Evolutionary conservation across 2,888 invertebrate species (phyloP).

Genomic region (Steinernema carpocapsae): DNA sequence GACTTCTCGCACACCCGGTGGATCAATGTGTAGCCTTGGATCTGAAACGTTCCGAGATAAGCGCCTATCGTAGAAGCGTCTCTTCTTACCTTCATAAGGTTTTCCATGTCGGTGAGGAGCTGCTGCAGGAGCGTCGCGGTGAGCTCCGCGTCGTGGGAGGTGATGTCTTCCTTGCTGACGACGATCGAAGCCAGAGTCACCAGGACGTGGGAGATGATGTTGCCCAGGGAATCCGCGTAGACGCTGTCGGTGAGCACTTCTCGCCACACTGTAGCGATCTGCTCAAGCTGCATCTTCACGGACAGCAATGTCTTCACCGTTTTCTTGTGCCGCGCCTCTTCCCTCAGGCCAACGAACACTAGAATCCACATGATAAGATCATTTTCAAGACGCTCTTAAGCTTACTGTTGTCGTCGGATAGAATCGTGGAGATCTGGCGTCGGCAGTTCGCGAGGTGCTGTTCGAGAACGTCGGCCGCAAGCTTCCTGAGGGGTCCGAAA

Average conservation of each 20-base stretch:
- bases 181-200: conserved; percentile 48
- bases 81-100: conserved; percentile 46
- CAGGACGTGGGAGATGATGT: conserved; percentile 57
- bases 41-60: conserved; percentile 42
- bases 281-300: conserved; percentile 50
- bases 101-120: conserved; percentile 44
- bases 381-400: not conserved
- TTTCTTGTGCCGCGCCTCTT: conserved; percentile 34
- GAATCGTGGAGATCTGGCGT: conserved; percentile 49
- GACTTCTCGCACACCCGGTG: conserved; percentile 57
- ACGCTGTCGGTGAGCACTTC: conserved; percentile 61
- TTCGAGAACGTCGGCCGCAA: conserved; percentile 57
- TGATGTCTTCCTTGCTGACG: conserved; percentile 50
- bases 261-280: conserved; percentile 56
- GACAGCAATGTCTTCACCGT: conserved; percentile 30
- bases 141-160: conserved; percentile 45
- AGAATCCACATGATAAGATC: not conserved
- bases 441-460: conserved; percentile 48
- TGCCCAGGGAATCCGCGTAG: conserved; percentile 57
- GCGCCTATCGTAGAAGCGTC: too few relatives aligned
- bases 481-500: conserved; percentile 50
- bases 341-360: conserved; percentile 45
- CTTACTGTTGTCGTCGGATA: conserved; percentile 43
- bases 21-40: too few relatives aligned
- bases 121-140: conserved; percentile 46